Conservation (phyloP, 1,140 invertebrate species). For the Monochamus saltuarius region DNA sequence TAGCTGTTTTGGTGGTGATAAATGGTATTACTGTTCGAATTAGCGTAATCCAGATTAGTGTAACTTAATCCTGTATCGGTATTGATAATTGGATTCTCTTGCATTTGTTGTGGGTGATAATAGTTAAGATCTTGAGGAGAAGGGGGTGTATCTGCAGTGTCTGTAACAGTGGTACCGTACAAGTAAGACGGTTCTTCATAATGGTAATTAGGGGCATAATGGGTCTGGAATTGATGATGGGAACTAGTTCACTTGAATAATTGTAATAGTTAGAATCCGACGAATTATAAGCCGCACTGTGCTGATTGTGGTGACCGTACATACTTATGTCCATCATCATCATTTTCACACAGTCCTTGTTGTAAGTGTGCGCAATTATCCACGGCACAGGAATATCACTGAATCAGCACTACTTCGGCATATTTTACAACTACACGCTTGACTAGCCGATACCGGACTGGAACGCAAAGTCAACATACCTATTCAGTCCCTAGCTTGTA, state of each 20-base stretch:
- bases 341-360: constrained; percentile 50
- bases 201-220: constrained; percentile 52
- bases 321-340: constrained; percentile 73
- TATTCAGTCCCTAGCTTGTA: not conserved
- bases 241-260: constrained; percentile 42
- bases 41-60: constrained; percentile 80
- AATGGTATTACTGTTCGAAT: constrained; percentile 33
- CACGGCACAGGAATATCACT: constrained; percentile 20
- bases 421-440: constrained; percentile 9
- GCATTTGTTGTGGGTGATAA: constrained; percentile 51
- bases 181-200: constrained; percentile 44
- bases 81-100: constrained; percentile 68
- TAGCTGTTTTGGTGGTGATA: constrained; percentile 39
- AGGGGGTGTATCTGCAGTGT: constrained; percentile 43
- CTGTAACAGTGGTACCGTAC: constrained; percentile 32
- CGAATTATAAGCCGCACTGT: constrained; percentile 39
- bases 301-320: constrained; percentile 58
- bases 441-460: constrained; percentile 14
- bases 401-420: constrained; percentile 4
- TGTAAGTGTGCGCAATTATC: not conserved
- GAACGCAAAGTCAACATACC: not conserved
- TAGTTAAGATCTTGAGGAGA: constrained; percentile 45
- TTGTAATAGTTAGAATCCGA: constrained; percentile 56
- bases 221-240: constrained; percentile 43
- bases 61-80: constrained; percentile 85